Conservation (phyloP, 2,888 invertebrate genomes). For the Conchocele bisecta region DNA sequence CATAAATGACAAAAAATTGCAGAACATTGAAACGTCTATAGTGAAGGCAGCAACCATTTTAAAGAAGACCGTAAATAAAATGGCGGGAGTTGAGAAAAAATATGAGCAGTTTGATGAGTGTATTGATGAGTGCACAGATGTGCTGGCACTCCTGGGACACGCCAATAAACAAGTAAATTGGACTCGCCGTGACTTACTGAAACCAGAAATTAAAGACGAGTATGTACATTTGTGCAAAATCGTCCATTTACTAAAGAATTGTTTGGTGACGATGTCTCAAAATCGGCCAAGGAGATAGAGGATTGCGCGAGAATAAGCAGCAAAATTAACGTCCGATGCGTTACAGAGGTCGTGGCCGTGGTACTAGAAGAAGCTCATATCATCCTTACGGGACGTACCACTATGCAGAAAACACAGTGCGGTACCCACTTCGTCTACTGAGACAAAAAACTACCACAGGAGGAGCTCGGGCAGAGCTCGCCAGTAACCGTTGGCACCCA, state of each 20-base stretch:
- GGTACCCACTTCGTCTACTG: too few relatives aligned
- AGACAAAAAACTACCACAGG: too few relatives aligned
- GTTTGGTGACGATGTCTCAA: slow-evolving; percentile 51
- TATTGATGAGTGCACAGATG: slow-evolving; percentile 25
- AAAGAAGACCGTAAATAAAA: slow-evolving; percentile 28
- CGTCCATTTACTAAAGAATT: too few relatives aligned
- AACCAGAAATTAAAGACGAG: slow-evolving; percentile 22
- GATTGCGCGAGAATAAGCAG: slow-evolving; percentile 32
- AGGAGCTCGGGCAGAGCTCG: too few relatives aligned
- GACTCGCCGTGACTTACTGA: slow-evolving; percentile 24
- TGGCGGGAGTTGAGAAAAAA: slow-evolving; percentile 15
- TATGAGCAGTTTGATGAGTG: slow-evolving; percentile 6
- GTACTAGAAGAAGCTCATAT: too few relatives aligned
- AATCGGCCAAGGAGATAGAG: slow-evolving; percentile 46
- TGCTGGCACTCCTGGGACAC: slow-evolving; percentile 43
- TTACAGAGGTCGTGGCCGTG: too few relatives aligned
- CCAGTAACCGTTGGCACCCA: too few relatives aligned
- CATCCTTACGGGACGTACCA: too few relatives aligned
- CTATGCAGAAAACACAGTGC: too few relatives aligned
- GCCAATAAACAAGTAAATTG: slow-evolving; percentile 42
- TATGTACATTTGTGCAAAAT: slow-evolving; percentile 27
- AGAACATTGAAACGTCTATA: slow-evolving; percentile 20
- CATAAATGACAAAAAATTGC: slow-evolving; percentile 27
- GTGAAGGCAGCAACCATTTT: slow-evolving; percentile 39
- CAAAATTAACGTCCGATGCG: too few relatives aligned